Evolutionary conservation across 2,113 vertebrate genomes (phyloP).

Genomic region (Triplophysa rosa): DNA sequence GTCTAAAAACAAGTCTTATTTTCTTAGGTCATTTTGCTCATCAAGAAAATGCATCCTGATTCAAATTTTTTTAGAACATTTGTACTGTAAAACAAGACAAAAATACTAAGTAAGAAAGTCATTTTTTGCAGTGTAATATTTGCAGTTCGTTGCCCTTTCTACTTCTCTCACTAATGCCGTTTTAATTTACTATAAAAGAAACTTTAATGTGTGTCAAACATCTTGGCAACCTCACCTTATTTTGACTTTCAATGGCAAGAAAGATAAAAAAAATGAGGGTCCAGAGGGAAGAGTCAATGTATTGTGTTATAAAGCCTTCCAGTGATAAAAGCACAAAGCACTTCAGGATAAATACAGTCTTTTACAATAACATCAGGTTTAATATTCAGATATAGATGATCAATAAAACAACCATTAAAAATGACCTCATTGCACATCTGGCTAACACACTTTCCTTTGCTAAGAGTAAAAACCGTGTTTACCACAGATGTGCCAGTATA

Average conservation of each 20-base stretch:
- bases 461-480: not conserved
- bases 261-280: not conserved
- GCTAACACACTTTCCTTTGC: slow-evolving; percentile 3
- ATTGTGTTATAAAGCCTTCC: slow-evolving; percentile 17
- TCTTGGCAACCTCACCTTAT: too few species aligned
- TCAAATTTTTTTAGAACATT: too few species aligned
- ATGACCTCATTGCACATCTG: slow-evolving; percentile 1
- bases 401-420: not conserved
- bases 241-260: not conserved
- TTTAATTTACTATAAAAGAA: too few species aligned
- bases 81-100: too few species aligned
- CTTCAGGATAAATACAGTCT: slow-evolving; percentile 25
- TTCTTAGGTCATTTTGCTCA: too few species aligned
- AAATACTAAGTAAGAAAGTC: too few species aligned
- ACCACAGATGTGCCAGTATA: not conserved
- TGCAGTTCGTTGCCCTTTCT: too few species aligned
- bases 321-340: slow-evolving; percentile 13
- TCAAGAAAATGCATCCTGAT: too few species aligned
- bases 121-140: too few species aligned
- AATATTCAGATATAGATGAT: not conserved
- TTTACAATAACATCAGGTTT: slow-evolving; percentile 23
- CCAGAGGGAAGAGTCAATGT: not conserved
- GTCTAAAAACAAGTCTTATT: too few species aligned
- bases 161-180: too few species aligned
- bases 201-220: too few species aligned